Evolutionary conservation across 1,140 invertebrate genomes (phyloP), one percentile per base, ranked within the genome.

Genomic region (Pseudomyrmex sp.): DNA sequence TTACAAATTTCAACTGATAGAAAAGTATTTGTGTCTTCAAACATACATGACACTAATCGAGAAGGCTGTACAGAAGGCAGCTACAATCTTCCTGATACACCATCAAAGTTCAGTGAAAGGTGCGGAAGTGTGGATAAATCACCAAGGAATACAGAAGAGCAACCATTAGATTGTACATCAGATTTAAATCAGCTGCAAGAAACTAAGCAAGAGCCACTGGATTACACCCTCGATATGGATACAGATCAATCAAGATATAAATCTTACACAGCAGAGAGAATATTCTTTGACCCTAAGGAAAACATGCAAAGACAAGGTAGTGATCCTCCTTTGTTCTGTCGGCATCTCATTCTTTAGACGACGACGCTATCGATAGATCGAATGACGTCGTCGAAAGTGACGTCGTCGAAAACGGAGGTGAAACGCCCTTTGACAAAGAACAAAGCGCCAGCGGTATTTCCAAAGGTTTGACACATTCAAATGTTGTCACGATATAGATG

Each of bases 91-190:
- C 52, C 70, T 12, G 62, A 89, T 15, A 68, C 44, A 26, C 54
- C 52, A 2, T 26, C 56, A 15, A 12, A 52, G 75, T 83, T 26
- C 13, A 83, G 65, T 1, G 76, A 86, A 9, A 76, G 48, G 56
- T 76, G 65, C 13, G 69, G 65, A 75, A 72, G 74, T 50, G 44
- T 83, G n/a, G 86, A 88, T 0, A 23, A 10, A 13, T 52, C 50
- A 20, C 44, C 68, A n/a, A 65, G 48, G 65, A 26, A 10, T 50
- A 18, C 65, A n/a, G 85, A 88, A 12, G 89, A 92, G 8, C 79
- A 86, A 65, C 91, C 91, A 0, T 73, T 92, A 35, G 90, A 92
- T 48, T 92, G 87, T 26, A 92, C 91, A 9, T 85, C 91, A 1
- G 89, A 91, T 15, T 61, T 89, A 46, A 66, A 50, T 73, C 83